Percentiles rank a stretch among this genome's conserved stretches.
Evolutionary conservation across 1,140 invertebrate species (phyloP).

Genomic region (Pararge aegeria): DNA sequence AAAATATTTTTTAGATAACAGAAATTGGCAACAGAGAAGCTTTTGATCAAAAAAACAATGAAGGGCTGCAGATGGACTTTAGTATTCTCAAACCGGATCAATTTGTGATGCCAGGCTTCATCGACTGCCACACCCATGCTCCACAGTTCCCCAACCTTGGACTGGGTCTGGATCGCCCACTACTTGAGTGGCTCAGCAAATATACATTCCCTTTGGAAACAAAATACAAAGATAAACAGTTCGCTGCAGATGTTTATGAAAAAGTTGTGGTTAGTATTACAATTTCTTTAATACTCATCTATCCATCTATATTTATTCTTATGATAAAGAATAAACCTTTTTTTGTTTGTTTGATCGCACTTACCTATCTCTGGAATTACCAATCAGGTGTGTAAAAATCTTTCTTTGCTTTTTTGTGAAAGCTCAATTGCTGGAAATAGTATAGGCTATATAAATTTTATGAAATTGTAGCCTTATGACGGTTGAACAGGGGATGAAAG

Average conservation of each 20-base stretch:
- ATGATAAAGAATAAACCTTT: too few species aligned
- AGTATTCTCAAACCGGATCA: slow-evolving; percentile 73
- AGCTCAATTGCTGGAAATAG: too few species aligned
- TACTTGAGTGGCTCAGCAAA: slow-evolving; percentile 92
- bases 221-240: slow-evolving; percentile 84
- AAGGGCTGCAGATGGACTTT: slow-evolving; percentile 37
- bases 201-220: slow-evolving; percentile 93
- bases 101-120: slow-evolving; percentile 92
- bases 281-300: not conserved
- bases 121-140: slow-evolving; percentile 94
- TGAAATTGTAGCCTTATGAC: too few species aligned
- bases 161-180: slow-evolving; percentile 87
- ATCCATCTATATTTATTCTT: too few species aligned
- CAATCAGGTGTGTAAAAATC: too few species aligned
- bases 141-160: slow-evolving; percentile 93
- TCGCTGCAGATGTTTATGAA: slow-evolving; percentile 86
- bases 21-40: slow-evolving; percentile 43
- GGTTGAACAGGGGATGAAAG: too few species aligned
- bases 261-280: slow-evolving; percentile 87
- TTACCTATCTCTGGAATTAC: too few species aligned
- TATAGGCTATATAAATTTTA: too few species aligned
- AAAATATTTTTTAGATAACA: slow-evolving; percentile 45
- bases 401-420: too few species aligned
- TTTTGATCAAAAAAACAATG: slow-evolving; percentile 34
- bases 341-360: too few species aligned